phyloP scores from a whole-genome alignment of 2,113 vertebrate genomes.

The Sinocyclocheilus rhinocerous region DNA sequence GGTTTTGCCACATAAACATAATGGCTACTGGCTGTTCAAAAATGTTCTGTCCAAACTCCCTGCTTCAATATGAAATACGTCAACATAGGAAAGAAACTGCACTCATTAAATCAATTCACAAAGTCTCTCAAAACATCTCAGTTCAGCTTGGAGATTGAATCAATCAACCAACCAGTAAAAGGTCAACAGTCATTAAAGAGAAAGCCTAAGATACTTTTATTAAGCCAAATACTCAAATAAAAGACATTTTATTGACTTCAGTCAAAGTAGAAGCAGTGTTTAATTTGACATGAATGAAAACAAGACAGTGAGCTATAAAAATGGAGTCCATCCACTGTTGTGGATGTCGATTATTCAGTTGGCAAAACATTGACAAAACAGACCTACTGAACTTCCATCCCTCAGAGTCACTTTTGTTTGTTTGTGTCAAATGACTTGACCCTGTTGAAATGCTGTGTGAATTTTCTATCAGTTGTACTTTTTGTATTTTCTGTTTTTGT shows the following conservation, averaged over 20 bases:
- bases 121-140: not conserved
- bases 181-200: not conserved
- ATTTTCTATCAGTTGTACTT: not conserved
- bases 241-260: not conserved
- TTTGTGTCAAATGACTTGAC: not conserved
- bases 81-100: not conserved
- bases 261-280: not conserved
- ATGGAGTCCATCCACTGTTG: not conserved
- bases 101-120: slow-evolving; percentile 2
- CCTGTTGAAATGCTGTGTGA: not conserved
- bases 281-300: not conserved
- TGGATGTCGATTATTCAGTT: not conserved
- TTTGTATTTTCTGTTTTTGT: not conserved
- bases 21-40: not conserved
- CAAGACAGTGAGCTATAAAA: not conserved
- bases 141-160: not conserved
- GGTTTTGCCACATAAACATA: not conserved
- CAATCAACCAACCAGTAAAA: not conserved
- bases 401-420: not conserved
- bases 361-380: not conserved
- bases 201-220: not conserved
- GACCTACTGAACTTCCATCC: not conserved
- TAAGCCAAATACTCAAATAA: not conserved
- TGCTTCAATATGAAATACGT: not conserved
- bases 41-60: not conserved